Evolutionary conservation across 2,113 vertebrate species (phyloP), one percentile per base, ranked within the genome.

Genomic region (Colossoma macropomum): DNA sequence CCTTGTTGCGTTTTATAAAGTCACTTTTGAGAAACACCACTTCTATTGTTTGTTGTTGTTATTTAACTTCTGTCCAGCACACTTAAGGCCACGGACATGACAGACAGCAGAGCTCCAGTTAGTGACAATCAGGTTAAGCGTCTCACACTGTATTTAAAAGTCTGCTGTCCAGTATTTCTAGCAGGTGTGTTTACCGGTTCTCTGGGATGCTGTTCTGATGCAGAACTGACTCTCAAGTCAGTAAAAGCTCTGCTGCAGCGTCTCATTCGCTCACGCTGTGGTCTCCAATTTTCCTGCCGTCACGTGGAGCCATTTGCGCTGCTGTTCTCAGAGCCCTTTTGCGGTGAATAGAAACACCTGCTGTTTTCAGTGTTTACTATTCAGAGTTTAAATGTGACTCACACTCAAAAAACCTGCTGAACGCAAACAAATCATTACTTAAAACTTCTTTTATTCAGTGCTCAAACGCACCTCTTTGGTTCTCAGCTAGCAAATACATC

Each of bases 371-470:
- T 25, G 21, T 50, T 17, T 66, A 23, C 17, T 16, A 17, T n/a
- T 4, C 12, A 13, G 28, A 7, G 28, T 19, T 71, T 11, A 25
- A 25, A 21, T 23, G 21, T 41, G 19, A 41, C 34, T 13, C 11
- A n/a, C 66, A 16, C 25, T 34, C n/a, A 56, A 11, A 87, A 65
- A 12, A 85, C 73, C 19, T 11, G 86, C 38, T 56, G 23, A 79
- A 73, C 28, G 79, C 69, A 45, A 52, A 30, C 59, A 76, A 45
- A 73, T 63, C 23, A 73, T 86, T 30, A 77, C 56, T 88, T 30
- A 72, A 90, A 87, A 69, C 0, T 15, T 83, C 75, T 50, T 92
- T 91, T 89, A 92, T 91, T 90, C 71, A 87, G 19, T 50, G 8
- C 34, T n/a, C n/a, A 71, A 3, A 12, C 6, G 68, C 21, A 45